A percentile compares a stretch with the other conserved stretches of the same genome.
Conservation (phyloP, 2,888 invertebrate genomes). For the Lasioglossum malachurum region DNA sequence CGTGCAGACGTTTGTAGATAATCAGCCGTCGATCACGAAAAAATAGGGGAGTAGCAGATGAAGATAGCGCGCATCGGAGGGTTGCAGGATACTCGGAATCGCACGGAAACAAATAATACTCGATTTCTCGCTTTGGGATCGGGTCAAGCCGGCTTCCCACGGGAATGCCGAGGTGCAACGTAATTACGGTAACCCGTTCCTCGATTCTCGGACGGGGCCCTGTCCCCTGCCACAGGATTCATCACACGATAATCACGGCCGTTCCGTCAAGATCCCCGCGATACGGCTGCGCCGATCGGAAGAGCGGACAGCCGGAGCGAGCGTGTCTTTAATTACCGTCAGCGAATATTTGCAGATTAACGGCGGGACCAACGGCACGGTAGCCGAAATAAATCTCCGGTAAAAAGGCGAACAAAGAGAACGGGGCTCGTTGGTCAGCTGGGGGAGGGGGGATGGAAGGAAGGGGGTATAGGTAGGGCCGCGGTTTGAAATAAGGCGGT, state of each 20-base stretch:
- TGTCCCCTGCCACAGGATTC: slow-evolving; percentile 53
- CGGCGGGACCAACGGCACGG: slow-evolving; percentile 38
- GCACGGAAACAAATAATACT: neutral
- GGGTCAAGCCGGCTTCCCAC: slow-evolving; percentile 23
- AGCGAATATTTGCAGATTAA: slow-evolving; percentile 70
- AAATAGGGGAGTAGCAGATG: neutral
- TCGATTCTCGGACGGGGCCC: slow-evolving; percentile 25
- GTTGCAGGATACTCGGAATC: neutral
- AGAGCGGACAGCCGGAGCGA: slow-evolving; percentile 41
- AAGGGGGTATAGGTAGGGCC: neutral
- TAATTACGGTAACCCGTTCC: slow-evolving; percentile 56
- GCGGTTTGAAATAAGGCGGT: slow-evolving; percentile 38
- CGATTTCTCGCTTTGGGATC: neutral
- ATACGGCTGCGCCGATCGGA: slow-evolving; percentile 40
- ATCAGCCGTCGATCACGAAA: neutral
- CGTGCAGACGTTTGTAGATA: neutral
- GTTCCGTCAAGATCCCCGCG: slow-evolving; percentile 55
- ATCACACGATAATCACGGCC: slow-evolving; percentile 62
- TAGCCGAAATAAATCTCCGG: slow-evolving; percentile 55
- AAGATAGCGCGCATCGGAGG: neutral
- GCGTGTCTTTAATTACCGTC: slow-evolving; percentile 71
- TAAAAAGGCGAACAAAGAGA: slow-evolving; percentile 36
- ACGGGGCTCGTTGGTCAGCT: neutral
- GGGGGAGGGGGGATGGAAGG: neutral
- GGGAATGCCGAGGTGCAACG: slow-evolving; percentile 24